Conservation (phyloP, 2,888 invertebrate species). For the Drosophila phalerata region DNA sequence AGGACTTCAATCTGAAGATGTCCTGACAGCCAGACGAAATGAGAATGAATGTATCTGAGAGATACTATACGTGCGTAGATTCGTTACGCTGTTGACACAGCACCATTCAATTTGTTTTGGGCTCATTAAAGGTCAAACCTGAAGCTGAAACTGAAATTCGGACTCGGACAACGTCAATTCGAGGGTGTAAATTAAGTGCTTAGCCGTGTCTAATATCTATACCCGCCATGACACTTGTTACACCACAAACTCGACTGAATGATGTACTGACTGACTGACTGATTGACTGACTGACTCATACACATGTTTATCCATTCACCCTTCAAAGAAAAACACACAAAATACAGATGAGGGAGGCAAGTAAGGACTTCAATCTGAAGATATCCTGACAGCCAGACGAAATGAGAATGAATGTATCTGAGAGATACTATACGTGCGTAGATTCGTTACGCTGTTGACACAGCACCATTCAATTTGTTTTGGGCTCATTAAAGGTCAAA, state of each 20-base stretch:
- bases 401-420: slow-evolving; percentile 50
- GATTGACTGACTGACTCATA: slow-evolving; percentile 26
- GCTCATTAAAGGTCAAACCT: slow-evolving; percentile 68
- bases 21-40: slow-evolving; percentile 43
- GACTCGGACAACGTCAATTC: slow-evolving; percentile 48
- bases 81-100: slow-evolving; percentile 67
- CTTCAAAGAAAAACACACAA: slow-evolving; percentile 26
- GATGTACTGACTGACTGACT: slow-evolving; percentile 22
- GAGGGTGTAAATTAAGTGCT: slow-evolving; percentile 83
- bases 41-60: slow-evolving; percentile 46
- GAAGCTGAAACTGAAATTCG: slow-evolving; percentile 4
- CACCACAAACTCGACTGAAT: slow-evolving; percentile 36
- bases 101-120: slow-evolving; percentile 75
- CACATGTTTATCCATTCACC: slow-evolving; percentile 26
- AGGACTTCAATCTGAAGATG: slow-evolving; percentile 26
- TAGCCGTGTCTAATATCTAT: slow-evolving; percentile 81
- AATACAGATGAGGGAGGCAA: slow-evolving; percentile 37
- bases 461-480: slow-evolving; percentile 73
- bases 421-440: slow-evolving; percentile 42
- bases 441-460: slow-evolving; percentile 67
- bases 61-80: slow-evolving; percentile 48
- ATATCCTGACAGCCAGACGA: slow-evolving; percentile 42
- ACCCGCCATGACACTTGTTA: slow-evolving; percentile 69
- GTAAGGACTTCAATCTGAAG: slow-evolving; percentile 15
- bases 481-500: slow-evolving; percentile 71